These are phyloP conservation scores for Bombyx mori DNA, from an alignment of 1,140 invertebrate genomes.

Conservation along the genomic window ASM3026992v2 NC_085119.1:7845501-7846000, in stretches of 20 bases:
- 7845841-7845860: constrained; percentile 56
- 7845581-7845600: too few species aligned
- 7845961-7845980: constrained; percentile 5
- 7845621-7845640: constrained; percentile 43
- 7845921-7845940: constrained; percentile 3
- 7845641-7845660: constrained; percentile 54
- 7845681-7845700: constrained; percentile 57
- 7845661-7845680: constrained; percentile 55
- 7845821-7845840: constrained; percentile 66
- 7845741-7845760: constrained; percentile 66
- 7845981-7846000: constrained; percentile 3
- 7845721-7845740: constrained; percentile 52
- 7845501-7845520: too few species aligned
- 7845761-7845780: constrained; percentile 70
- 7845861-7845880: constrained; percentile 43
- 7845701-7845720: constrained; percentile 64
- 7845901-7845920: constrained; percentile 17
- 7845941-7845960: background rate
- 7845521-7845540: too few species aligned
- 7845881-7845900: constrained; percentile 33
- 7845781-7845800: constrained; percentile 68
- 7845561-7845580: too few species aligned
- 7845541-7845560: too few species aligned
- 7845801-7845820: constrained; percentile 41
- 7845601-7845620: too few species aligned